Conservation (phyloP, 2,888 invertebrate species). For the Carpatolechia fugitivella region DNA sequence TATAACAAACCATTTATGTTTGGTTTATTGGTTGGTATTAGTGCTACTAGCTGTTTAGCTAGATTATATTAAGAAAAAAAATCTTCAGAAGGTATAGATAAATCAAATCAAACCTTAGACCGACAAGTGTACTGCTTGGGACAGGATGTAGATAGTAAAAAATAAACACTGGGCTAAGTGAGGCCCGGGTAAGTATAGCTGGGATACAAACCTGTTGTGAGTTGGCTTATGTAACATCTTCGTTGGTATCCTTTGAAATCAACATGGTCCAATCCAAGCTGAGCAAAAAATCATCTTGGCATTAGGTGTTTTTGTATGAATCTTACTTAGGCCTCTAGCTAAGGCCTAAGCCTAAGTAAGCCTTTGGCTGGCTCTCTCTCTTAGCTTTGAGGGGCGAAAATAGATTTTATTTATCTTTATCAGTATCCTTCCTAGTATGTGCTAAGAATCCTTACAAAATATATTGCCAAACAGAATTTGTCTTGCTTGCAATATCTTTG, state of each 20-base stretch:
- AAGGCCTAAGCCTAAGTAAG: too few species aligned
- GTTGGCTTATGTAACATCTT: background rate
- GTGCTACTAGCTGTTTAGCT: too few species aligned
- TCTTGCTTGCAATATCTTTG: too few species aligned
- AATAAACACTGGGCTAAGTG: constrained; percentile 1
- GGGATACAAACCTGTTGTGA: background rate
- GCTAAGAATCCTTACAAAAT: too few species aligned
- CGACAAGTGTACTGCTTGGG: background rate
- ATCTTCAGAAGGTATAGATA: background rate
- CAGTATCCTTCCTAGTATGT: too few species aligned
- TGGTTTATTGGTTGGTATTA: too few species aligned
- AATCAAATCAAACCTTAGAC: background rate
- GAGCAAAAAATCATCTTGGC: background rate
- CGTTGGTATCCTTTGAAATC: background rate
- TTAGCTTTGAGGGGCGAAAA: too few species aligned
- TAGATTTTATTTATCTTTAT: too few species aligned
- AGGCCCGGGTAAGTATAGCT: background rate
- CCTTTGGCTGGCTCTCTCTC: too few species aligned
- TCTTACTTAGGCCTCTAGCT: background rate
- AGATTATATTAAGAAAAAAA: too few species aligned
- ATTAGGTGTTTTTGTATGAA: background rate
- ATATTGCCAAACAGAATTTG: too few species aligned
- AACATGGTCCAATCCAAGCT: background rate
- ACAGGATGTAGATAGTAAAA: constrained; percentile 10
- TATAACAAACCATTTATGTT: too few species aligned